Base-by-base conservation (phyloP, 2,888 invertebrate genomes). In the Galerucella calmariensis region DNA sequence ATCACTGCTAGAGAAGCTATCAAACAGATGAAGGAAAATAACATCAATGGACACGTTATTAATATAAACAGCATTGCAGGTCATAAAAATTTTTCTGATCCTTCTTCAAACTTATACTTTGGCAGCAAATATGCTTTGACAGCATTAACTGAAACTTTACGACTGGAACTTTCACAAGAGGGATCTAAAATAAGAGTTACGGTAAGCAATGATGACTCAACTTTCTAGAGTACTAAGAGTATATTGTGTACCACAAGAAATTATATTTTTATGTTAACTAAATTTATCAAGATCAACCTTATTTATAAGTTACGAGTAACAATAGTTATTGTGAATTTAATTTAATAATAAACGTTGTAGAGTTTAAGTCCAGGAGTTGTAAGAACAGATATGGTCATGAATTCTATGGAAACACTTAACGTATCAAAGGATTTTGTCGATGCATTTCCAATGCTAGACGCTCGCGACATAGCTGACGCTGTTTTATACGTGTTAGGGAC, bases 1-100 rank as follows among this genome's bases (percentile, higher is more conserved):
- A 75, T 83, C 11, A 73, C 76, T 4, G 81, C 82, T 2, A 80
- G 82, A 56, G 82, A 83, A 74, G 83, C 82, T 1, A 58, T 74
- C 41, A 66, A 59, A 14, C 58, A 48, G 6, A 74, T 74, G 73
- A 68, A 69, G 35, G 51, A 66, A 46, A 58, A 66, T 63, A 48
- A 65, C 35, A 56, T 69, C n/a, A 51, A 68, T 8, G 73, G 73
- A 2, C 69, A 20, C 20, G 20, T 20, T 20, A 20, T 20, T 20
- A 20, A 20, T 20, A 20, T 20, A 20, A 20, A 20, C 46, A 69
- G 69, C 20, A 48, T 48, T 8, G 69, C 62, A 2, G 73, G 73
- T 4, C 73, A 73, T 27, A 51, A 16, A 20, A 16, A 69, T 8
- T 4, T 46, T 16, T 2, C 0, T n/a, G 9, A 6, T 53, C 12